These are phyloP conservation scores for Nemoura dubitans DNA, from an alignment of 2,888 invertebrate species.

Conservation along the genomic window DNA sequence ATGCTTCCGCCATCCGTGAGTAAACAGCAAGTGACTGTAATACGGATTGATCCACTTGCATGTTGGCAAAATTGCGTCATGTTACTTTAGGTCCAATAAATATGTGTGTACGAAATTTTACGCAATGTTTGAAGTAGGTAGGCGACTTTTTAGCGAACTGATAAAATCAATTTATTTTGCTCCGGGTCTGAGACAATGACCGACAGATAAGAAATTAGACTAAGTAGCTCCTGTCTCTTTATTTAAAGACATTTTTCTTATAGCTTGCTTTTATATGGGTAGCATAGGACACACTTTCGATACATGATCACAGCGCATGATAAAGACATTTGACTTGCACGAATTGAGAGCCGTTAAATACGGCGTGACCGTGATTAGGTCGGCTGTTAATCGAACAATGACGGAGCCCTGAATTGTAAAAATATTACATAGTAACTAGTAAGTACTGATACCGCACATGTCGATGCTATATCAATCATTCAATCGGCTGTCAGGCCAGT, in stretches of 20 bases:
- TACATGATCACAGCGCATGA: background rate
- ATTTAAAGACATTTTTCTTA: background rate
- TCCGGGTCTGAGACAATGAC: background rate
- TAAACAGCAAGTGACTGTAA: background rate
- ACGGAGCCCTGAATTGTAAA: no score
- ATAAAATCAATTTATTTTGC: background rate
- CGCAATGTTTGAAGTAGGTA: background rate
- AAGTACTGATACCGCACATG: background rate
- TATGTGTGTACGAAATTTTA: background rate
- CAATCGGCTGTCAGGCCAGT: background rate
- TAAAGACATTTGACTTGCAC: background rate
- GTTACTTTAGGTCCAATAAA: background rate
- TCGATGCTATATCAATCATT: background rate
- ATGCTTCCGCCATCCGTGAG: background rate
- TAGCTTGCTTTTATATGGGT: background rate
- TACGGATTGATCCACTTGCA: background rate
- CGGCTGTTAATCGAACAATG: background rate
- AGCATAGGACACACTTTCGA: background rate
- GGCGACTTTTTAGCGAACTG: background rate
- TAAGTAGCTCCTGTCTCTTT: slow-evolving; percentile 12
- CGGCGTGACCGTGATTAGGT: background rate
- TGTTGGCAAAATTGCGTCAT: background rate
- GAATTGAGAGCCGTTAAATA: background rate
- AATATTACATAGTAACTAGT: no score
- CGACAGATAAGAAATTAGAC: background rate